Conservation (phyloP, 1,140 invertebrate species). For the Episyrphus balteatus region DNA sequence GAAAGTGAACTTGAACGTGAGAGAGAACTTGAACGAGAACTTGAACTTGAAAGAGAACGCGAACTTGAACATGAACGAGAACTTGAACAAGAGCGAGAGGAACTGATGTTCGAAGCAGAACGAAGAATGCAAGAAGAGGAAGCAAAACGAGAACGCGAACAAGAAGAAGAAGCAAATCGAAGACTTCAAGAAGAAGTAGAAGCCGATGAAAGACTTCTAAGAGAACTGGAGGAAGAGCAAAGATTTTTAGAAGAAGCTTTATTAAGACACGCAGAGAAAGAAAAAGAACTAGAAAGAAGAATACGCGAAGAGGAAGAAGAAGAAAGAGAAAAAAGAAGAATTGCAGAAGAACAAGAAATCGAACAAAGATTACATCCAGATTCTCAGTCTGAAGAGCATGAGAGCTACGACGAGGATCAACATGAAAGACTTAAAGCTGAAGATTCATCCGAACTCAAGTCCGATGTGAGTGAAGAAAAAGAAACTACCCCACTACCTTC, state of each 20-base stretch:
- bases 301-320: constrained; percentile 1
- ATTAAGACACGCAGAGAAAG: constrained; percentile 8
- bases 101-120: constrained; percentile 27
- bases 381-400: not conserved
- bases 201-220: not conserved
- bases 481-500: too few species aligned
- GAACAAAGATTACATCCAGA: not conserved
- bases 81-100: constrained; percentile 17
- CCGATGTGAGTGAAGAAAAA: too few species aligned
- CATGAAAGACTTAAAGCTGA: not conserved
- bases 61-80: constrained; percentile 25
- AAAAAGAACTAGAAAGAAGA: constrained; percentile 19
- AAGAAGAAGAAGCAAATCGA: constrained; percentile 16
- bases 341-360: not conserved
- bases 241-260: constrained; percentile 19
- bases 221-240: constrained; percentile 8
- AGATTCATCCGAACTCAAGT: too few species aligned
- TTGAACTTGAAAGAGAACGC: too few species aligned
- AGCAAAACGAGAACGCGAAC: constrained; percentile 23
- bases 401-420: constrained; percentile 3
- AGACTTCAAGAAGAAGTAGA: constrained; percentile 6
- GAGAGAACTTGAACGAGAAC: constrained; percentile 19
- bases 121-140: constrained; percentile 25
- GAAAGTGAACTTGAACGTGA: too few species aligned
- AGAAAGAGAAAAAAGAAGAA: not conserved